Conservation (phyloP, 1,140 invertebrate genomes). For the Drosophila grimshawi region DNA sequence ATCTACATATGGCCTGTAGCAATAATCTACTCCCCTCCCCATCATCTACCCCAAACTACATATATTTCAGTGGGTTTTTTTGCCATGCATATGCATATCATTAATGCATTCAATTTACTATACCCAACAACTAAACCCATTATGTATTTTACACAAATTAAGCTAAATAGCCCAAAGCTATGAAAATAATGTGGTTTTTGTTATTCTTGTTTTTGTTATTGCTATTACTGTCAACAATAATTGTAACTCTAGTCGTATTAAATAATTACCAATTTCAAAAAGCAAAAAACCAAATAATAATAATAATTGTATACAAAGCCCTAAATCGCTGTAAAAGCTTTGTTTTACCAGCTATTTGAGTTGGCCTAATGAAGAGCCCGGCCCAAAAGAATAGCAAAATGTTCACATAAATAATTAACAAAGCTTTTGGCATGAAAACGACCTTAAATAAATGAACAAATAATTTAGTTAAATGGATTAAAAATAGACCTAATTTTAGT, state of each 20-base stretch:
- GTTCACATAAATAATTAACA: constrained; percentile 11
- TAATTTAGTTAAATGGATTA: constrained; percentile 9
- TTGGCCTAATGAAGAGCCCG: constrained; percentile 5
- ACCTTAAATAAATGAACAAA: constrained; percentile 4
- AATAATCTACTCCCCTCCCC: background rate
- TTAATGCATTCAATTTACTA: constrained; percentile 79
- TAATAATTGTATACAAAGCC: constrained; percentile 53
- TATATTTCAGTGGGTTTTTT: constrained; percentile 36
- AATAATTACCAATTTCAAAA: constrained; percentile 65
- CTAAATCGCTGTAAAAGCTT: constrained; percentile 40
- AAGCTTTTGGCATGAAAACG: background rate
- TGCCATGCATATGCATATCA: constrained; percentile 25
- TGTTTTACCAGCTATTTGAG: background rate
- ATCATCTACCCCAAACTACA: background rate
- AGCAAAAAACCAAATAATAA: constrained; percentile 40
- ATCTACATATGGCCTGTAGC: constrained; percentile 58
- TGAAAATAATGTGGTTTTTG: constrained; percentile 17
- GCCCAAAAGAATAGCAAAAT: background rate
- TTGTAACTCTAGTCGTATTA: constrained; percentile 48
- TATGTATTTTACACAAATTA: constrained; percentile 51
- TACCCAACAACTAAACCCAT: constrained; percentile 72
- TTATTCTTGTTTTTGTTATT: constrained; percentile 30
- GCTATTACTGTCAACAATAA: constrained; percentile 30
- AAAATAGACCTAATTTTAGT: background rate
- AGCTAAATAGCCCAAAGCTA: constrained; percentile 48